Conservation (phyloP, 2,888 invertebrate genomes). For the Chaitophorus viminalis region DNA sequence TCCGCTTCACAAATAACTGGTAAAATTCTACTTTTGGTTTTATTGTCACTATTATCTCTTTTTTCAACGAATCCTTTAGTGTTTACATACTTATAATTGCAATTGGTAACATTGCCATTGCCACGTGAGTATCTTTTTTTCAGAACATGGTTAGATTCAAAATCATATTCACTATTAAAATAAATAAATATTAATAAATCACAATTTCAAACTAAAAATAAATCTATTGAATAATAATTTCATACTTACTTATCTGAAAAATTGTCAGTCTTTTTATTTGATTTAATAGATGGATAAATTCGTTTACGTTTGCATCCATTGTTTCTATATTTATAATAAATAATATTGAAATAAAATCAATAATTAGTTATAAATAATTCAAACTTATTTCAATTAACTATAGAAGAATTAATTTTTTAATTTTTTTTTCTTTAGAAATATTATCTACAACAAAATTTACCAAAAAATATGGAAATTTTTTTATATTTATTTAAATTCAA, state of each 20-base stretch:
- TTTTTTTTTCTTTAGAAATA: not conserved
- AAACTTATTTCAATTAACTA: not conserved
- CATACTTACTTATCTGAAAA: constrained; percentile 23
- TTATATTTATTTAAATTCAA: no score
- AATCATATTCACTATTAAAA: constrained; percentile 15
- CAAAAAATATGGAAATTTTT: no score
- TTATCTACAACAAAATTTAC: no score
- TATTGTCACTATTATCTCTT: constrained; percentile 7
- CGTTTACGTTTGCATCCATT: constrained; percentile 26
- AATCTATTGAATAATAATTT: not conserved
- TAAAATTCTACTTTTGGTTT: constrained; percentile 27
- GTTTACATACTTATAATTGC: constrained; percentile 23
- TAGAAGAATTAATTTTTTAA: not conserved
- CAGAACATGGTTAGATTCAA: constrained; percentile 18
- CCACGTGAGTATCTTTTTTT: constrained; percentile 20
- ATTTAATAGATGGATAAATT: not conserved
- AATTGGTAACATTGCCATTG: constrained; percentile 3
- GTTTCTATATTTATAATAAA: not conserved
- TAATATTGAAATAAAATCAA: not conserved
- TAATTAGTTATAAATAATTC: not conserved
- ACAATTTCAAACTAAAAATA: not conserved
- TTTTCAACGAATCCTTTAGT: constrained; percentile 32
- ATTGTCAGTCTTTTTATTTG: constrained; percentile 17
- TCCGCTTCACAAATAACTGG: constrained; percentile 19
- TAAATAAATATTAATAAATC: not conserved